Evolutionary conservation across 2,113 vertebrate genomes (phyloP), one percentile per base, ranked within the genome.

Genomic region (Sylvietta virens): DNA sequence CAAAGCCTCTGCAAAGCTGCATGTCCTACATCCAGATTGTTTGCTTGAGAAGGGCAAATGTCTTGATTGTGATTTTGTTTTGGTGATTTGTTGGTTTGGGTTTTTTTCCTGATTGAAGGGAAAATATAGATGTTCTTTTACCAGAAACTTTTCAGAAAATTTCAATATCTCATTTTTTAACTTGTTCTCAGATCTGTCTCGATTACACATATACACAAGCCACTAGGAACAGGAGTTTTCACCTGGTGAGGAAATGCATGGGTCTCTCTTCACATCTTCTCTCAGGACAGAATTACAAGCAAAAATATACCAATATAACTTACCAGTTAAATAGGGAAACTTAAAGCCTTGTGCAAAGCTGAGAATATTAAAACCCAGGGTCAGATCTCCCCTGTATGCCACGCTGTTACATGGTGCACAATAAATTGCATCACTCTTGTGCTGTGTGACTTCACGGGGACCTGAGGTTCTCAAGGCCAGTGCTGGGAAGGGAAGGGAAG

Each of bases 381-480:
- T 33, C n/a, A 69, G 14, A 33, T 54, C 54, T 82, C 21, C 24
- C 30, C 23, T 54, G 6, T 15, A 10, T 4, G 14, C 15, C 33
- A 5, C 0, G 1, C 11, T 53, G 3, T 54, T n/a, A 39, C 1
- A 3, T 3, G 30, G 3, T 22, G 23, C 45, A 17, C 39, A 44
- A 7, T 33, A 33, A 51, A 51, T 67, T 15, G 11, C 33, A 13
- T 4, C 24, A 3, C 37, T 56, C 28, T 22, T 28, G 16, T 40
- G 50, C 39, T 81, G 4, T 7, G 7, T 13, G 33, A 33, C 15
- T 66, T 72, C 6, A 30, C 28, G 40, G 58, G 37, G 72, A 33
- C 7, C 20, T 27, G 67, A 70, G 26, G 9, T 24, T 90, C 88
- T 15, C 0, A 1, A 22, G 45, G 37, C 7, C 17, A 2, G 17